These are phyloP conservation scores for Brachypodius melanocephalos DNA, from an alignment of 2,113 vertebrate genomes.

Conservation along the genomic window DNA sequence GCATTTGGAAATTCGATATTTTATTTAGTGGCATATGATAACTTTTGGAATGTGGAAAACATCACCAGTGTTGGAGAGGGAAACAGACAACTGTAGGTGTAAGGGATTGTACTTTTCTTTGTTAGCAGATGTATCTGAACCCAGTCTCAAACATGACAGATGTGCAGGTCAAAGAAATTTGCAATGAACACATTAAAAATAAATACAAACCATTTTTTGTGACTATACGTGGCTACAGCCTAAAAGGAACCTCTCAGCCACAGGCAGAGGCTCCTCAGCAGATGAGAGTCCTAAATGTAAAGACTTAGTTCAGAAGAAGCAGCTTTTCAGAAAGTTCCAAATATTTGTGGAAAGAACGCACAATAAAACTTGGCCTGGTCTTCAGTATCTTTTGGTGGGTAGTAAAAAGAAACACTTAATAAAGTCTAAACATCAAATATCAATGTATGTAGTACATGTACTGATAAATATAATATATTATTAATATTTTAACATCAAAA, in stretches of 20 bases:
- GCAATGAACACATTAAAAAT: not conserved
- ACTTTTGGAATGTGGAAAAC: not conserved
- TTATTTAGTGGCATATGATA: not conserved
- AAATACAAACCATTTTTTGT: not conserved
- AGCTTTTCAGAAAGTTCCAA: not conserved
- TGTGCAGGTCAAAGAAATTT: not conserved
- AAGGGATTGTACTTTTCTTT: not conserved
- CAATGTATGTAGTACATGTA: not conserved
- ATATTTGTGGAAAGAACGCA: rapidly evolving
- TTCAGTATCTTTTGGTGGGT: not conserved
- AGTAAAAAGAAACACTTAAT: not conserved
- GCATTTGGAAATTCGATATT: not conserved
- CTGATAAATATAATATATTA: not conserved
- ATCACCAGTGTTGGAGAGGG: not conserved
- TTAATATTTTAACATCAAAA: not conserved
- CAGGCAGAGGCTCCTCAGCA: not conserved
- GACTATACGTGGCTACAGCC: not conserved
- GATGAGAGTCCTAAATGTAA: not conserved
- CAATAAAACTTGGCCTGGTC: not conserved
- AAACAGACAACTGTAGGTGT: not conserved
- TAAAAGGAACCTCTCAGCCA: not conserved
- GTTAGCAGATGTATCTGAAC: not conserved
- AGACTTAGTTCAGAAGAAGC: not conserved
- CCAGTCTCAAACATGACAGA: not conserved
- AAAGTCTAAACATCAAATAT: not conserved